Conservation (phyloP, 2,113 vertebrate genomes). For the Zosterops borbonicus region DNA sequence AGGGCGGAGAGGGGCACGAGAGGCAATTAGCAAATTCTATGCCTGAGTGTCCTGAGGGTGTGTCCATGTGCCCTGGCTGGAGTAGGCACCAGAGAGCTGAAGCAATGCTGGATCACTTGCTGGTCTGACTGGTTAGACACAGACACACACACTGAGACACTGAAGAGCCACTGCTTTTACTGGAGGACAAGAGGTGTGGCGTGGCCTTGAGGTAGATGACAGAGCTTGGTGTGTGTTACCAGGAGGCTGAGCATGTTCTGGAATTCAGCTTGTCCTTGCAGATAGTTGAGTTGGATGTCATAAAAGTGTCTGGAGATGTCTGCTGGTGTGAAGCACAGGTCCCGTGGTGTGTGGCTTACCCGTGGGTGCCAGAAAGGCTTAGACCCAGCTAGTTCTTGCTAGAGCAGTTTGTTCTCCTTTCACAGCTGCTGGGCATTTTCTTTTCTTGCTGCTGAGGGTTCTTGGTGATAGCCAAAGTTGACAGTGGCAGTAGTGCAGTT, state of each 20-base stretch:
- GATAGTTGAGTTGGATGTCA: not conserved
- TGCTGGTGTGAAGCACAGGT: not conserved
- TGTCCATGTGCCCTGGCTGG: not conserved
- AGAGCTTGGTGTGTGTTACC: not conserved
- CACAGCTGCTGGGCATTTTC: not conserved
- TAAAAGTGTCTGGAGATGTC: not conserved
- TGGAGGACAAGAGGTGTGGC: not conserved
- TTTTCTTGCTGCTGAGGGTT: not conserved
- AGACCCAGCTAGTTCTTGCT: not conserved
- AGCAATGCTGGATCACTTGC: not conserved
- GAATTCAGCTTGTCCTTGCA: not conserved
- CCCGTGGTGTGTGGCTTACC: not conserved
- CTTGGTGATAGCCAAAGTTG: not conserved
- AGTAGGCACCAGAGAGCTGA: not conserved
- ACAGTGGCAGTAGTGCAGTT: not conserved
- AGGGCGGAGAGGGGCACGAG: not conserved
- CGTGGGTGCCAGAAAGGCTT: not conserved
- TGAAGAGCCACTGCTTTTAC: not conserved
- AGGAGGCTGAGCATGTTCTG: not conserved
- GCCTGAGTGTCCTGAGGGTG: too few species aligned
- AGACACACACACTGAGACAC: not conserved
- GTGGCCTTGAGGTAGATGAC: not conserved
- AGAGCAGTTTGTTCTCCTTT: not conserved
- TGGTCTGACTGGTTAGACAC: not conserved
- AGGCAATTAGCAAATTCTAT: not conserved